Evolutionary conservation across 2,797 vertebrate genomes (phyloP).

Genomic region (Falco berigora): DNA sequence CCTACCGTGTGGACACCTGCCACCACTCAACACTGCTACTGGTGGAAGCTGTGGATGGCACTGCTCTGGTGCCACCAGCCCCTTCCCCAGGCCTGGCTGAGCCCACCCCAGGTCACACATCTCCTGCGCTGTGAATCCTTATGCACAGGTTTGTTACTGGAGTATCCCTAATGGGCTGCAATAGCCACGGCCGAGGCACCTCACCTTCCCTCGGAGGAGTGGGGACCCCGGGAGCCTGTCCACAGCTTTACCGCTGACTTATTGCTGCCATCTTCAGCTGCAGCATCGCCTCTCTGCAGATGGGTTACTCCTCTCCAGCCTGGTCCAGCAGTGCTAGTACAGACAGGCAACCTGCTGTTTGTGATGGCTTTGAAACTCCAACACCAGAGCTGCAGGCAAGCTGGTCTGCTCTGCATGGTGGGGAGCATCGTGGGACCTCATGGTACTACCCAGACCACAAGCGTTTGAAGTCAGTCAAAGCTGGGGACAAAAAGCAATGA

Average conservation of each 20-base stretch:
- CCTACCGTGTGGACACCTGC: fast-evolving
- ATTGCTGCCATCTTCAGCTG: not conserved
- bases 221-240: not conserved
- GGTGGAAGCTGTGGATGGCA: not conserved
- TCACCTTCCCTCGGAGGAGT: fast-evolving
- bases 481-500: not conserved
- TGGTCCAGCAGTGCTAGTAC: not conserved
- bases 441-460: not conserved
- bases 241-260: not conserved
- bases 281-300: fast-evolving
- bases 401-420: not conserved
- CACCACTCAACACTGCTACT: no score
- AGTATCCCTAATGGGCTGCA: not conserved
- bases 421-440: not conserved
- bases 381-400: not conserved
- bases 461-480: not conserved
- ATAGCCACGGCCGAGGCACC: fast-evolving
- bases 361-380: not conserved
- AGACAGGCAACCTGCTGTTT: not conserved
- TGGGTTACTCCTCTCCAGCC: not conserved
- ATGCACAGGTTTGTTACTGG: not conserved
- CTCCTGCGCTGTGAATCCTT: not conserved
- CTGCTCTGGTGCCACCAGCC: not conserved
- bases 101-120: not conserved
- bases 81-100: not conserved